phyloP scores from a whole-genome alignment of 2,797 vertebrate genomes.

The Pseudotriccus pelzelni region DNA sequence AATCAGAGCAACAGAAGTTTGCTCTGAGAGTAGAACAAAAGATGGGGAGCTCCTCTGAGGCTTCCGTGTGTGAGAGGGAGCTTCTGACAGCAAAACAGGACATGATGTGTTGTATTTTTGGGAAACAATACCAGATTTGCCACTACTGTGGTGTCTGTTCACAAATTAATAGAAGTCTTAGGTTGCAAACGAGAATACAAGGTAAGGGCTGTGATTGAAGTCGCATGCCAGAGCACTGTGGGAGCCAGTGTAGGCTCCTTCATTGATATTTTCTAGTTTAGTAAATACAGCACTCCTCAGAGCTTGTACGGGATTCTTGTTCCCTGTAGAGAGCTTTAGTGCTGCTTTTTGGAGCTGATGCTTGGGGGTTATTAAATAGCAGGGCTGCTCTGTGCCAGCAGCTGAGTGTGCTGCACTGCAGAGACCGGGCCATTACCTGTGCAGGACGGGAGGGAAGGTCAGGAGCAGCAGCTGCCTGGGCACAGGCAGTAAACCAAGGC shows the following conservation, averaged over 20 bases:
- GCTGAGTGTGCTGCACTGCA: not conserved
- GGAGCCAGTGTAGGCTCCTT: not conserved
- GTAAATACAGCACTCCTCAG: not conserved
- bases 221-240: not conserved
- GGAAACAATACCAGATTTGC: not conserved
- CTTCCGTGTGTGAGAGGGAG: not conserved
- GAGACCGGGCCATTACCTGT: not conserved
- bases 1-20: not conserved
- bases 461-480: not conserved
- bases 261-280: not conserved
- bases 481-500: not conserved
- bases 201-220: not conserved
- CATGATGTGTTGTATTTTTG: not conserved
- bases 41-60: not conserved
- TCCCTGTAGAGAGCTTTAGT: fast-evolving
- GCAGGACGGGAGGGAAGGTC: not conserved
- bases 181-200: not conserved
- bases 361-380: not conserved
- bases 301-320: not conserved
- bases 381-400: not conserved
- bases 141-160: not conserved
- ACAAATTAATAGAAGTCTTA: not conserved
- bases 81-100: not conserved
- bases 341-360: not conserved
- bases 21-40: not conserved